phyloP scores from a whole-genome alignment of 2,888 invertebrate species.

The Desoria tigrina region DNA sequence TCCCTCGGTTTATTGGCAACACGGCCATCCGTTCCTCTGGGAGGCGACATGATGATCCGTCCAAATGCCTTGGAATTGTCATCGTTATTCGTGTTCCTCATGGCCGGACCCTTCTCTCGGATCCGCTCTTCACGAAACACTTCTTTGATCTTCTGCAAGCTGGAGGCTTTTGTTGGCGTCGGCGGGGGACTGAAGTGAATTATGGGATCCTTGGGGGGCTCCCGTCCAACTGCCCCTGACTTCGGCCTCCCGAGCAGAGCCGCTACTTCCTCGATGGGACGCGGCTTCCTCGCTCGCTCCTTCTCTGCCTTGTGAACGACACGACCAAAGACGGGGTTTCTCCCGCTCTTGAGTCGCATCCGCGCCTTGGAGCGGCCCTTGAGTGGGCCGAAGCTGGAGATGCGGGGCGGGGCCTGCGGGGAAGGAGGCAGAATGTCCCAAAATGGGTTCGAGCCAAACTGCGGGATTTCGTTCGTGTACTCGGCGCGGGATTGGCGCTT shows the following conservation, averaged over 20 bases:
- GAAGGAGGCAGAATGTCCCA: slow-evolving; percentile 59
- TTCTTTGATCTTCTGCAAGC: slow-evolving; percentile 77
- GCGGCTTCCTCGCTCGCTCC: slow-evolving; percentile 29
- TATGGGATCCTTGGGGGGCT: slow-evolving; percentile 31
- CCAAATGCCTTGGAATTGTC: slow-evolving; percentile 46
- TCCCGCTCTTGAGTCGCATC: slow-evolving; percentile 33
- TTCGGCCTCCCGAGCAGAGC: slow-evolving; percentile 58
- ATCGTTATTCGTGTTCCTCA: slow-evolving; percentile 53
- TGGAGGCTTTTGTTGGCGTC: slow-evolving; percentile 53
- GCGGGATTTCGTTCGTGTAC: slow-evolving; percentile 81
- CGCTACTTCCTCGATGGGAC: slow-evolving; percentile 55
- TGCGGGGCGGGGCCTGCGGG: slow-evolving; percentile 54
- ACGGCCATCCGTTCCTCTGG: slow-evolving; percentile 51
- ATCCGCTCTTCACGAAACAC: slow-evolving; percentile 74
- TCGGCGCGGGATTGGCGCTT: slow-evolving; percentile 84
- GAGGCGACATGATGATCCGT: slow-evolving; percentile 51
- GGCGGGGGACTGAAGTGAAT: slow-evolving; percentile 42
- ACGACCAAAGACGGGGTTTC: slow-evolving; percentile 42
- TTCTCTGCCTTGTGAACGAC: slow-evolving; percentile 36
- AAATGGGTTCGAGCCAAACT: slow-evolving; percentile 74
- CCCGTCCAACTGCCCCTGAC: slow-evolving; percentile 58
- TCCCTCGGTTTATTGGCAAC: slow-evolving; percentile 51
- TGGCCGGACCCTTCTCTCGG: slow-evolving; percentile 69
- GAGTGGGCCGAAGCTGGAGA: slow-evolving; percentile 50
- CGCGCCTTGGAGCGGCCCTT: slow-evolving; percentile 55